A percentile compares a stretch with the other conserved stretches of the same genome.
phyloP scores from a whole-genome alignment of 1,140 invertebrate species.

The Eciton burchellii region DNA sequence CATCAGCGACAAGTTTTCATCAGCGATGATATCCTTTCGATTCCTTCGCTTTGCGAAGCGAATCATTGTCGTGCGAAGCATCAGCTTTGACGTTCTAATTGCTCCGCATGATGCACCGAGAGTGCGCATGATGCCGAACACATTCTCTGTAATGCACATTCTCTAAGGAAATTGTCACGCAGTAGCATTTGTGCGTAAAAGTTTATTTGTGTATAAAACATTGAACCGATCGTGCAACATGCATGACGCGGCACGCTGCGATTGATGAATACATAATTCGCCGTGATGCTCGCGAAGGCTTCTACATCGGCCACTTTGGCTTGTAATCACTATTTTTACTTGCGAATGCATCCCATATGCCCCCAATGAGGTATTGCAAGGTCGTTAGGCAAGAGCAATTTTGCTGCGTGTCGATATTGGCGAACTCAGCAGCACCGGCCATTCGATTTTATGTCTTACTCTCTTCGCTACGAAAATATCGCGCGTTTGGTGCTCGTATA shows the following conservation, averaged over 20 bases:
- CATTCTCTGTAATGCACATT: too few species aligned
- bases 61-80: too few species aligned
- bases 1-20: background rate
- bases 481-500: background rate
- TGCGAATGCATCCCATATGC: background rate
- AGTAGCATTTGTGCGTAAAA: too few species aligned
- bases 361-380: background rate
- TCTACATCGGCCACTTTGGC: background rate
- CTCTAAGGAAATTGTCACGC: too few species aligned
- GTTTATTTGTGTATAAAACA: too few species aligned
- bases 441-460: conserved; percentile 22
- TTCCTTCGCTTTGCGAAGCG: too few species aligned
- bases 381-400: background rate
- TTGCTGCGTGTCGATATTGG: background rate
- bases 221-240: too few species aligned
- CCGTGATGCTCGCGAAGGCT: background rate
- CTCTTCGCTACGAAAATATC: background rate
- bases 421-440: conserved; percentile 10
- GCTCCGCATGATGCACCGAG: too few species aligned
- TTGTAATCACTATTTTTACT: background rate
- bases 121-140: too few species aligned
- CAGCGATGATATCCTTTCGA: background rate
- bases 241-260: too few species aligned
- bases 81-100: too few species aligned
- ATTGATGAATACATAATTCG: background rate